Percentiles rank a stretch among this genome's conserved stretches.
These are phyloP conservation scores for Hipposideros armiger DNA, from an alignment of 2,113 vertebrate species.

Conservation along the genomic window DNA sequence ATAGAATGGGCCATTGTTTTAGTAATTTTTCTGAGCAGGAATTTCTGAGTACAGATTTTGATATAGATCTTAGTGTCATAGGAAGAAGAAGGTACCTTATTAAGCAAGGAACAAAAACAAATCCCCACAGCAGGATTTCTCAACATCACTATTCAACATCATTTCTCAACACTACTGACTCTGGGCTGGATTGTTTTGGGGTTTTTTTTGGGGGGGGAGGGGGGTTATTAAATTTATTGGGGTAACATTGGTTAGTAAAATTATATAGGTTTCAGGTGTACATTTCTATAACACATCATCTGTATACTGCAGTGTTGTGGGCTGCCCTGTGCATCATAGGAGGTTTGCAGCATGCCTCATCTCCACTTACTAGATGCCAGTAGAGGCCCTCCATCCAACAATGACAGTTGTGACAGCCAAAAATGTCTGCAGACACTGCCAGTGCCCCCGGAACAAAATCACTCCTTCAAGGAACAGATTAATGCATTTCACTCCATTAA, in stretches of 20 bases:
- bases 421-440: background rate
- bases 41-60: background rate
- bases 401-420: background rate
- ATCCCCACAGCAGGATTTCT: background rate
- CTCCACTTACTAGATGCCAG: background rate
- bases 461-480: background rate
- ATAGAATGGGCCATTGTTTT: background rate
- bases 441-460: background rate
- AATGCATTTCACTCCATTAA: background rate
- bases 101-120: background rate
- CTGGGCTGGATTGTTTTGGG: background rate
- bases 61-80: background rate
- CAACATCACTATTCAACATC: too few relatives aligned
- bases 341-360: background rate
- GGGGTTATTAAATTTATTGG: too few relatives aligned
- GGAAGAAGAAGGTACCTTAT: background rate
- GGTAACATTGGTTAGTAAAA: too few relatives aligned
- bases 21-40: background rate
- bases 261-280: too few relatives aligned
- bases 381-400: background rate
- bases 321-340: background rate
- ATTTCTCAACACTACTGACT: accelerated
- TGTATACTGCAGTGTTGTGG: too few relatives aligned
- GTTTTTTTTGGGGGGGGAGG: too few relatives aligned
- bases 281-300: too few relatives aligned